These are phyloP conservation scores for Drosophila cracens DNA, from an alignment of 2,888 invertebrate species.

Conservation along the genomic window DNA sequence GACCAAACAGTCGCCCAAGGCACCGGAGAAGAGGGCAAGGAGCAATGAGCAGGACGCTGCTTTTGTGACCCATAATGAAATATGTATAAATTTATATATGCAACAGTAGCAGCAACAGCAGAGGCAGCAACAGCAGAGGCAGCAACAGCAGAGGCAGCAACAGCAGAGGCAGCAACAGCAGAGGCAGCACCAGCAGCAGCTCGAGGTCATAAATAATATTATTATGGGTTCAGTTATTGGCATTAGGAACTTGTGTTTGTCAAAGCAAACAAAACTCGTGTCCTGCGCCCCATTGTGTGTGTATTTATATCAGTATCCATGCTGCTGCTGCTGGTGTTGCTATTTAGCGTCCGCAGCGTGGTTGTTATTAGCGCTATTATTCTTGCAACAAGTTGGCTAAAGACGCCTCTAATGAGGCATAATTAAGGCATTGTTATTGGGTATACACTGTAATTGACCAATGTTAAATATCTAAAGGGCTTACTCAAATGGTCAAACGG, in stretches of 20 bases:
- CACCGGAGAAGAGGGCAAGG: conserved; percentile 7
- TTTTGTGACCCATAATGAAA: conserved; percentile 41
- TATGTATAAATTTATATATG: conserved; percentile 50
- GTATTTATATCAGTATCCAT: conserved; percentile 33
- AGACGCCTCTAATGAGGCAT: conserved; percentile 47
- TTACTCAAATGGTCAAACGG: neutral
- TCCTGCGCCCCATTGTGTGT: conserved; percentile 21
- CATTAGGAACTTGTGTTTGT: conserved; percentile 66
- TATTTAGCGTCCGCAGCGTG: conserved; percentile 29
- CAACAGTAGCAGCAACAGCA: conserved; percentile 11
- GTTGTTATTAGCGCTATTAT: conserved; percentile 62
- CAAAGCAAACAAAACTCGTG: conserved; percentile 62
- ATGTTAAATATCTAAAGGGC: neutral
- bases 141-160: conserved; percentile 7
- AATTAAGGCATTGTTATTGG: conserved; percentile 40
- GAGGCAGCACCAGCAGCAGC: conserved; percentile 26
- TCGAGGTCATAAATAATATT: conserved; percentile 69
- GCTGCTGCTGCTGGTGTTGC: conserved; percentile 10
- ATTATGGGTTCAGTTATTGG: conserved; percentile 72
- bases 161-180: conserved; percentile 16
- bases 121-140: conserved; percentile 15
- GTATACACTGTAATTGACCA: conserved; percentile 1
- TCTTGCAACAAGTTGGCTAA: conserved; percentile 68
- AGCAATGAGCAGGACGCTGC: conserved; percentile 15
- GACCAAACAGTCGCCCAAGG: conserved; percentile 34